Conservation (phyloP, 64 coral and sea anemone species). For the Pocillopora verrucosa region DNA sequence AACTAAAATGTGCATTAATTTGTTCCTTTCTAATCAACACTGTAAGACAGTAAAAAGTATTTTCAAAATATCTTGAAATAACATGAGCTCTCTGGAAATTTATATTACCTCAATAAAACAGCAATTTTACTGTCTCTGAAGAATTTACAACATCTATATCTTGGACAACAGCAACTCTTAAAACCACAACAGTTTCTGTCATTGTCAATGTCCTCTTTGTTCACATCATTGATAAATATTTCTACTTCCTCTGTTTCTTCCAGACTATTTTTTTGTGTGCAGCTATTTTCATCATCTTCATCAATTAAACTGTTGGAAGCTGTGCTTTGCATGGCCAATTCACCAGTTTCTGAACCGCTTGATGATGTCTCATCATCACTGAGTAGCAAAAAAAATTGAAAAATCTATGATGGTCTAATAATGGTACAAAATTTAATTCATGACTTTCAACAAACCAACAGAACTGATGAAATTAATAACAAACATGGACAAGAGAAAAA, state of each 20-base stretch:
- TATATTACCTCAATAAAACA: slow-evolving; percentile 16
- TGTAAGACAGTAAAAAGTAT: neutral
- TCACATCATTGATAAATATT: neutral
- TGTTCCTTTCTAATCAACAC: too few species aligned
- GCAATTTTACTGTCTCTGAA: slow-evolving; percentile 6
- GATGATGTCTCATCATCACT: neutral
- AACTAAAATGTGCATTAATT: too few species aligned
- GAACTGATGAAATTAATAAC: too few species aligned
- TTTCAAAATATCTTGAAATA: neutral
- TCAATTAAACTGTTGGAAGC: too few species aligned
- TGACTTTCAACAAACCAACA: too few species aligned
- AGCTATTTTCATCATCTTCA: neutral
- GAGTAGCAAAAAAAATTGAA: neutral
- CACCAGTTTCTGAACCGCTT: neutral
- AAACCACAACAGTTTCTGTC: neutral
- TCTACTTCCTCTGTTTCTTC: neutral
- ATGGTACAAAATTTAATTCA: neutral
- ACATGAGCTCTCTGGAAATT: neutral
- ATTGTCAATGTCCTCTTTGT: neutral
- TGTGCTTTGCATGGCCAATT: slow-evolving; percentile 38
- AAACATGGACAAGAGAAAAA: too few species aligned
- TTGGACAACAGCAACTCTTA: neutral
- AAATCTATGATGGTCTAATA: neutral
- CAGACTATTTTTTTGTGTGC: neutral
- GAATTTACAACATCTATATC: slow-evolving; percentile 1